Base-by-base conservation (phyloP, 2,113 vertebrate genomes). In the Helogale parvula region DNA sequence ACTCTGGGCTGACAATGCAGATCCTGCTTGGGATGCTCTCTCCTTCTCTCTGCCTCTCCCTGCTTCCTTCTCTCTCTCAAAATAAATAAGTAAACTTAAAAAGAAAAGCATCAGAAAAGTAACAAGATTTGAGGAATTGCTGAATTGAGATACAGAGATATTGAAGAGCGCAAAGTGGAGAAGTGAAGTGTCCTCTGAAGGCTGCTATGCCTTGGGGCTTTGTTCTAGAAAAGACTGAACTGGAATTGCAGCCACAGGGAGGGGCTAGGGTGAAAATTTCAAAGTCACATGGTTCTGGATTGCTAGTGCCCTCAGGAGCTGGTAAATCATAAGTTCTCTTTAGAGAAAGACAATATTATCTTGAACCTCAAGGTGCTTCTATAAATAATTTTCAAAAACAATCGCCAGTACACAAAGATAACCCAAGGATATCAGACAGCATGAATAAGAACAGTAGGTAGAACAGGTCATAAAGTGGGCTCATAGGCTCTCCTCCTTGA, bases 301-400 rank as follows among this genome's bases (percentile, higher is more conserved):
- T 52, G 41, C 63, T n/a, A 63, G 63, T 50, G 38, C 15, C 69
- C 50, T 85, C 38, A 89, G 17, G 71, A 93, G 33, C 15, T 21
- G 35, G 50, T 7, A 91, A 86, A 35, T 27, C 74, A 41, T 5
- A 72, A 94, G 6, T 52, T 76, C 19, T 82, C 16, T 47, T 90
- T 60, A 74, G 47, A 76, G 57, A 47, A 92, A 94, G 57, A 87
- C 54, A 52, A 31, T 54, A 57, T 76, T 88, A 94, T 94, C 66
- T 74, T 83, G 50, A 83, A 66, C 54, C 16, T 50, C 77, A 41
- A 71, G 60, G 38, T 23, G 72, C 80, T 96, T 84, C 95, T 94
- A 92, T n/a, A 96, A 97, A 92, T 95, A 57, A 80, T 66, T 85
- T 92, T 85, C 47, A 89, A 66, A 86, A 94, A 87, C 76, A 79